These are phyloP conservation scores for Helogale parvula DNA, from an alignment of 2,113 vertebrate genomes.

Conservation along the genomic window DNA sequence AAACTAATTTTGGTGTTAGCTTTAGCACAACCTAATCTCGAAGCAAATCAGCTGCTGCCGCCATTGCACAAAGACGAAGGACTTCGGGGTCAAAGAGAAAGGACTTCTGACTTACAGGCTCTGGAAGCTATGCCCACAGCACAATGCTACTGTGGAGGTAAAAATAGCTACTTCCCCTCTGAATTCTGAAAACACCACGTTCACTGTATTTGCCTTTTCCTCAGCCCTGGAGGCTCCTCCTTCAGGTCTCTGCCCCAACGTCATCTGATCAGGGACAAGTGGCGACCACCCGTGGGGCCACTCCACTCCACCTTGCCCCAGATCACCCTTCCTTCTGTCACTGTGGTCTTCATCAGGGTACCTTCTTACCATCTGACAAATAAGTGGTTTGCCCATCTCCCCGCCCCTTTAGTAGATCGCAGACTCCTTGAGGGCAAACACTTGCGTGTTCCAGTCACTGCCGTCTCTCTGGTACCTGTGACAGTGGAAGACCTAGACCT, in stretches of 20 bases:
- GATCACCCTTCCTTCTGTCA: not conserved
- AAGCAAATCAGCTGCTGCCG: not conserved
- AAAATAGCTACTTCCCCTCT: not conserved
- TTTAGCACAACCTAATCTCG: not conserved
- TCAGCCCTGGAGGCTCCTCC: not conserved
- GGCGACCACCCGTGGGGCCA: not conserved
- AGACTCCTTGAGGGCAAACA: not conserved
- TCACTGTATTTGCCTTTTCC: not conserved
- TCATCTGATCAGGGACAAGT: not conserved
- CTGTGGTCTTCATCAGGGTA: not conserved
- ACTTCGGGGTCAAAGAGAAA: not conserved
- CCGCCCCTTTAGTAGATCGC: not conserved
- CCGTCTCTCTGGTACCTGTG: not conserved
- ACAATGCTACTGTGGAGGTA: not conserved
- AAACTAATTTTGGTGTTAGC: slow-evolving; percentile 38
- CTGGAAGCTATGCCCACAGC: not conserved
- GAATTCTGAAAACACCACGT: not conserved
- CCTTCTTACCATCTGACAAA: not conserved
- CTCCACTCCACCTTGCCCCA: not conserved
- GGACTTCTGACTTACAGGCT: not conserved
- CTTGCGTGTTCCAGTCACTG: not conserved
- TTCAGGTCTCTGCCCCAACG: not conserved
- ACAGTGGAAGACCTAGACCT: not conserved
- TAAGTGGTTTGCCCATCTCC: not conserved
- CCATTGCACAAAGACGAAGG: not conserved